These are phyloP conservation scores for Romanogobio albipinnatus DNA, from an alignment of 2,113 vertebrate genomes.

Conservation along the genomic window DNA sequence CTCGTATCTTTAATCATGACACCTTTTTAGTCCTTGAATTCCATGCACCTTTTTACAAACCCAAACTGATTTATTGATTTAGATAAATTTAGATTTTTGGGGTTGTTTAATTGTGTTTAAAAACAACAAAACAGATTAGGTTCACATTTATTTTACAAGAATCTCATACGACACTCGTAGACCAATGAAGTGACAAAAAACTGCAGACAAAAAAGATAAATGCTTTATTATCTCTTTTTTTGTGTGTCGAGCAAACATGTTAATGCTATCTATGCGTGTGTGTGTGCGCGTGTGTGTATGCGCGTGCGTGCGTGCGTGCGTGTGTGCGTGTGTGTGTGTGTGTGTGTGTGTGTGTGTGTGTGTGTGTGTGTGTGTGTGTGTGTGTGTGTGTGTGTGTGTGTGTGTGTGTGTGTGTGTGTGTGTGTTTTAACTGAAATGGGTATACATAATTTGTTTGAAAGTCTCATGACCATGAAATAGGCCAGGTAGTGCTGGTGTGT, in stretches of 20 bases:
- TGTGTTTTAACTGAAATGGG: neutral
- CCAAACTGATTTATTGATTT: neutral
- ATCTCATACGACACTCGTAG: neutral
- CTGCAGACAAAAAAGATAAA: neutral
- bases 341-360: too few relatives aligned
- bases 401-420: neutral
- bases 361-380: neutral
- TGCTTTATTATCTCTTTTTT: neutral
- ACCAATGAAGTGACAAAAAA: neutral
- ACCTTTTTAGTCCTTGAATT: neutral
- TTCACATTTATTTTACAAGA: neutral
- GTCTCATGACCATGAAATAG: neutral
- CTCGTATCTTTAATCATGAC: neutral
- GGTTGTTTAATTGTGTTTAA: neutral
- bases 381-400: neutral
- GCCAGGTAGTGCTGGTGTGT: neutral
- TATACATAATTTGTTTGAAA: conserved; percentile 1
- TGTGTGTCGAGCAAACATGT: neutral
- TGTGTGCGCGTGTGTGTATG: neutral
- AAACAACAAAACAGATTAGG: neutral
- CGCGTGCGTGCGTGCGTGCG: neutral
- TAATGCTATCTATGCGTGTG: neutral
- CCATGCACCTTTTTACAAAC: neutral
- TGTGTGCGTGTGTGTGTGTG: neutral
- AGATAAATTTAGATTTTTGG: neutral